phyloP scores from a whole-genome alignment of 2,797 vertebrate genomes.

The Malurus splendens region DNA sequence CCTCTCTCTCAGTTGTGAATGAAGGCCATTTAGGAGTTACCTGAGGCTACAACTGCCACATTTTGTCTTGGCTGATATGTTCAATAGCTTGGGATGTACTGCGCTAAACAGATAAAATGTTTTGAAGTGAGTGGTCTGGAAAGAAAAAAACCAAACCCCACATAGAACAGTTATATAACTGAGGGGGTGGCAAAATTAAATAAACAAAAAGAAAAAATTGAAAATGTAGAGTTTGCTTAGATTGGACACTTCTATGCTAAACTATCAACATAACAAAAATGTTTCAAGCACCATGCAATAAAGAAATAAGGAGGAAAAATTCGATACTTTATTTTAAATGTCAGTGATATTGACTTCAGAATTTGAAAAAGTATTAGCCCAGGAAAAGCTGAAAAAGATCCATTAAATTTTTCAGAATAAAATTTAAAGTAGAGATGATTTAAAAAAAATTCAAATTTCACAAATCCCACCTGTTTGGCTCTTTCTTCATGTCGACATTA shows the following conservation, averaged over 20 bases:
- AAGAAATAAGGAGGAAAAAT: neutral
- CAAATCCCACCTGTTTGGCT: neutral
- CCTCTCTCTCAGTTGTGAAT: neutral
- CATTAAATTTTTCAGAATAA: neutral
- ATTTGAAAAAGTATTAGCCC: neutral
- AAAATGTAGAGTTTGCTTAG: neutral
- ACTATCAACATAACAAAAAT: neutral
- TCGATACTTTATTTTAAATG: neutral
- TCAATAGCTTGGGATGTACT: constrained; percentile 4
- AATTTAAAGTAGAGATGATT: neutral
- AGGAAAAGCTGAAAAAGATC: neutral
- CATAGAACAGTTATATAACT: neutral
- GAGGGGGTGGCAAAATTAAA: neutral
- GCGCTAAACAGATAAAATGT: constrained; percentile 23
- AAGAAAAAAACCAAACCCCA: neutral
- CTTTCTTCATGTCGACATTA: neutral
- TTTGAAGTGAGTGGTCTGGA: neutral
- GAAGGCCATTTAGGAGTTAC: neutral
- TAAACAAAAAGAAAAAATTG: neutral
- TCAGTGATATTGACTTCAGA: neutral
- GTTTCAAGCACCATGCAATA: neutral
- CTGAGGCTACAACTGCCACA: constrained; percentile 16
- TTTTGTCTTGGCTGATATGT: constrained; percentile 15
- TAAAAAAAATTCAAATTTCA: neutral
- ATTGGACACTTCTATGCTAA: neutral